Evolutionary conservation across 2,113 vertebrate genomes (phyloP), one percentile per base, ranked within the genome.

Genomic region (Dipodomys stephensi): DNA sequence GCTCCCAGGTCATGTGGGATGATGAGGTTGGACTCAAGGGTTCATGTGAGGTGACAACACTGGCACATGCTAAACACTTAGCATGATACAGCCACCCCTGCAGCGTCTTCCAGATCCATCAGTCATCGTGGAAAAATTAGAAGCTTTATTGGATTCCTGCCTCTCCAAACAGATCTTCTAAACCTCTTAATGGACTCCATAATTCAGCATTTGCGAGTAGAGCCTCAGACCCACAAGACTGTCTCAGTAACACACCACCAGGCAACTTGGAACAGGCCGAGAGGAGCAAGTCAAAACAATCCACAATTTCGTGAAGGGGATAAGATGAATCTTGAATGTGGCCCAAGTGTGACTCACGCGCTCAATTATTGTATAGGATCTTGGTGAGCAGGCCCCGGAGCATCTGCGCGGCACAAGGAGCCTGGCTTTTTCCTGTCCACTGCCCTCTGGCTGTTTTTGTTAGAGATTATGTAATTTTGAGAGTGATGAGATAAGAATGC

Each of bases 41-140:
- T 96, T 97, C 93, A 97, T 73, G 82, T 81, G 85, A 97, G 88
- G 97, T 94, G 83, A 93, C 78, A 84, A 96, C 90, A 64, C 74
- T 97, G 97, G 97, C 95, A 87, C 91, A 88, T 1, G 10, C 85
- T 95, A 90, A 96, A 96, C 96, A 97, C 93, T 97, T 96, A 96
- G 91, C 92, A 87, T 97, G 97, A 96, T 88, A 92, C 95, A 97
- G 97, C 92, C 93, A 82, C 92, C 96, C 96, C 92, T 94, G 74
- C 95, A 96, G 93, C 94, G 78, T 94, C 92, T 91, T 97, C 97
- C 95, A 97, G 97, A 97, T 94, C 96, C 97, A 97, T 97, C 97
- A 97, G 96, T 97, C 97, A 97, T 97, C 95, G 79, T 93, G 97
- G 97, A 97, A 97, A 97, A 97, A 97, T 97, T 96, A 97, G 97